phyloP scores from a whole-genome alignment of 2,888 invertebrate genomes.

The Leptopilina syphax region DNA sequence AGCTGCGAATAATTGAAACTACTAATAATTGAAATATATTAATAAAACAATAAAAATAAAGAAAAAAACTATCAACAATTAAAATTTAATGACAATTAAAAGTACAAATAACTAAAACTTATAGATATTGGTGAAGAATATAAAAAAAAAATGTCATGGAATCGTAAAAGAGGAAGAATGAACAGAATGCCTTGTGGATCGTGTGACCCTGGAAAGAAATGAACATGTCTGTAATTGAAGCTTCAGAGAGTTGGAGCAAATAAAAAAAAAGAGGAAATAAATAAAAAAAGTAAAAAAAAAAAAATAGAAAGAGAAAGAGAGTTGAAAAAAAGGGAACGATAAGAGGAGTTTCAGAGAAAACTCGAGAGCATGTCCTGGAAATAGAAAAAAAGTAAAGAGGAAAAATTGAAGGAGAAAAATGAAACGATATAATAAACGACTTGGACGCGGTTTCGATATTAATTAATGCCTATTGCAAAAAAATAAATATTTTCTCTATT shows the following conservation, averaged over 20 bases:
- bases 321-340: slow-evolving; percentile 35
- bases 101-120: too few species aligned
- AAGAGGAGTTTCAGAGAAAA: slow-evolving; percentile 18
- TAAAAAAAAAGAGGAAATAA: slow-evolving; percentile 43
- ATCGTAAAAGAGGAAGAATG: slow-evolving; percentile 27
- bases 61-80: too few species aligned
- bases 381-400: slow-evolving; percentile 1
- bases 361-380: slow-evolving; percentile 34
- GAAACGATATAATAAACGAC: slow-evolving; percentile 58
- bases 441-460: slow-evolving; percentile 61
- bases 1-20: too few species aligned
- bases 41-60: too few species aligned
- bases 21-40: too few species aligned
- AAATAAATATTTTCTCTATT: slow-evolving; percentile 37
- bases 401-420: slow-evolving; percentile 47
- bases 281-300: slow-evolving; percentile 8
- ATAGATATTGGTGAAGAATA: too few species aligned
- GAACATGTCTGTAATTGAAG: slow-evolving; percentile 32
- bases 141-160: slow-evolving; percentile 13
- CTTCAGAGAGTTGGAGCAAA: slow-evolving; percentile 37
- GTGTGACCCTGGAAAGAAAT: slow-evolving; percentile 11
- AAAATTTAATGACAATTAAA: too few species aligned
- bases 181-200: slow-evolving; percentile 11
- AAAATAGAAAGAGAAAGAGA: slow-evolving; percentile 12
- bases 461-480: slow-evolving; percentile 64